These are phyloP conservation scores for Orycteropus afer DNA, from an alignment of 2,113 vertebrate species.

Conservation along the genomic window DNA sequence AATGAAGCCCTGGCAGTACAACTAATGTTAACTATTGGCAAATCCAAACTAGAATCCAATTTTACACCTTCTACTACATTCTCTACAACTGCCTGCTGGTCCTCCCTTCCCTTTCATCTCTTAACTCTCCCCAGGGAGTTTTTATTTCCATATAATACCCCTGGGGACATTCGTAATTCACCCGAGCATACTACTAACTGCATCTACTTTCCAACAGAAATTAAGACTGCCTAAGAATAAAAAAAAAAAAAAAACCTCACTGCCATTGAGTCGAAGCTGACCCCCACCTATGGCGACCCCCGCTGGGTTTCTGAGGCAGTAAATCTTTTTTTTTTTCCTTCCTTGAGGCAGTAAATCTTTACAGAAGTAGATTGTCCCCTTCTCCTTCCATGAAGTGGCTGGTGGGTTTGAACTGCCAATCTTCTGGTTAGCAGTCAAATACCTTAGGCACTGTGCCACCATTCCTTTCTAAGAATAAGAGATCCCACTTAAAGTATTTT, in stretches of 20 bases:
- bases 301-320: too few relatives aligned
- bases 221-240: neutral
- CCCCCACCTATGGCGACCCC: too few relatives aligned
- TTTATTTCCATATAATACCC: slow-evolving; percentile 17
- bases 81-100: neutral
- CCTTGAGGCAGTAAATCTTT: too few relatives aligned
- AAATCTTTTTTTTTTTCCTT: too few relatives aligned
- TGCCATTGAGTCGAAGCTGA: too few relatives aligned
- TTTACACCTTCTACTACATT: neutral
- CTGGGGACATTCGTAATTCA: slow-evolving; percentile 66
- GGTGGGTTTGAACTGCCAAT: too few relatives aligned
- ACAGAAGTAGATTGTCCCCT: too few relatives aligned
- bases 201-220: slow-evolving; percentile 44
- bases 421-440: too few relatives aligned
- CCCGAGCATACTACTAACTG: slow-evolving; percentile 35
- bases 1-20: neutral
- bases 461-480: slow-evolving; percentile 42
- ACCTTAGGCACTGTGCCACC: too few relatives aligned
- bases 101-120: neutral
- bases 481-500: neutral
- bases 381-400: too few relatives aligned
- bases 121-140: slow-evolving; percentile 8
- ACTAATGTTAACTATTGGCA: neutral
- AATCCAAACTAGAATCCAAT: neutral
- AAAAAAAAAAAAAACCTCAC: too few relatives aligned